These are phyloP conservation scores for Bibio marci DNA, from an alignment of 2,888 invertebrate species.

Conservation along the genomic window DNA sequence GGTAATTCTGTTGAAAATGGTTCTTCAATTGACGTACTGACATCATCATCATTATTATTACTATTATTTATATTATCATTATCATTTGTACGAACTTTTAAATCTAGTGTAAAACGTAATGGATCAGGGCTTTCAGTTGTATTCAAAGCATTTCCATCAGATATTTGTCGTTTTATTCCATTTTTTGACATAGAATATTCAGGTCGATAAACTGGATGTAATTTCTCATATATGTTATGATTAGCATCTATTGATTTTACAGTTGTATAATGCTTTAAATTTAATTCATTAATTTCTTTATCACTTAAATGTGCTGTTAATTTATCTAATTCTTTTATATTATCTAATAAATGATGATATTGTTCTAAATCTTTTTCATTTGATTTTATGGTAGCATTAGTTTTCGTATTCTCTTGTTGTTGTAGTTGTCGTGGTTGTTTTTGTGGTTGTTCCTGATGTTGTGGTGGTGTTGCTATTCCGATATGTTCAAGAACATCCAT, in stretches of 20 bases:
- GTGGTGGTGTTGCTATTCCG: constrained; percentile 14
- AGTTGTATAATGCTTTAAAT: constrained; percentile 22
- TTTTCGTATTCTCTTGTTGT: constrained; percentile 6
- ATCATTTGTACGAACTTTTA: no score
- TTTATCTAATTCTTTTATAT: constrained; percentile 29
- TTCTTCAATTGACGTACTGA: neutral
- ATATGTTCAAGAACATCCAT: constrained; percentile 22
- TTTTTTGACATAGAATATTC: constrained; percentile 25
- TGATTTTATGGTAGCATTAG: neutral
- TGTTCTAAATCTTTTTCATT: constrained; percentile 28
- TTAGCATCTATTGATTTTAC: constrained; percentile 17
- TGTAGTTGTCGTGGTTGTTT: neutral
- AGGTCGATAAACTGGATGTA: constrained; percentile 20
- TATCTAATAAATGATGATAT: constrained; percentile 30
- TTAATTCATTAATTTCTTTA: constrained; percentile 27
- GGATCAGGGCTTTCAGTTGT: constrained; percentile 14
- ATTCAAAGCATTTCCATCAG: constrained; percentile 6
- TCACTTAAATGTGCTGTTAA: constrained; percentile 27
- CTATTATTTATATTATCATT: no score
- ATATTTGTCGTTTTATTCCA: constrained; percentile 33
- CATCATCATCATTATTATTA: constrained; percentile 1
- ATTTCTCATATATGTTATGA: no score
- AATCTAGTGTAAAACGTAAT: constrained; percentile 17
- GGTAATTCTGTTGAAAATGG: neutral
- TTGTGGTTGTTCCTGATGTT: constrained; percentile 9